Base-by-base conservation (phyloP, 2,797 vertebrate species). In the Anguilla obscura region DNA sequence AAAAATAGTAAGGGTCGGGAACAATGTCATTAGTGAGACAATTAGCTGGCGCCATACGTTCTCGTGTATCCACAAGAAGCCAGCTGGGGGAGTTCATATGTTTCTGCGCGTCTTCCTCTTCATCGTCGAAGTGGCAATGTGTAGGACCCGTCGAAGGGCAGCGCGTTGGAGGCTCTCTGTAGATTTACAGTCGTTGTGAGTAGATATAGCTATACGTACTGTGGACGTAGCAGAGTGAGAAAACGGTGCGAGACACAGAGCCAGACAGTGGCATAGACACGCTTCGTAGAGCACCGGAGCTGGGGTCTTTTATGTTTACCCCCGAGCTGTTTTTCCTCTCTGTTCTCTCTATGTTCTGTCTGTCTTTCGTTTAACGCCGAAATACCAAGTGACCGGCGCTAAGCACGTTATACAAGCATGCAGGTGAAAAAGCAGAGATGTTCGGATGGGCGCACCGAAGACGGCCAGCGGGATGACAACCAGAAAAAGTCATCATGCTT, bases 401-500 rank as follows among this genome's bases (percentile, higher is more conserved):
- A 86, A 50, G 45, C 71, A n/a, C 69, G 87, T 83, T 90, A 50
- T 56, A 27, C 54, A 79, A 94, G 93, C 93, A 97, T 98, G 95
- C 96, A 97, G 96, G 96, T 96, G 94, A 96, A 97, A 94, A 95
- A 96, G 92, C 91, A 93, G 82, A 93, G 94, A 90, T 92, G 92
- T 84, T 90, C 94, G 87, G 94, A 93, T 60, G 92, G 90, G 89
- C 95, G 96, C 93, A 89, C 94, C 56, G 95, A 91, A 21, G 95
- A 97, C 94, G 95, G 94, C 89, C 95, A 96, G 54, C 94, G 91
- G 93, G 96, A 96, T 91, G 95, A 95, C 88, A 95, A 91, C 88
- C 94, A 94, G 76, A 97, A 96, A 94, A 97, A 96, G 91, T 92
- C 95, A 24, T 98, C 97, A 21, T 98, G 98, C 93, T 99, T 99